phyloP scores from a whole-genome alignment of 2,888 invertebrate species.

The Ochropacha duplaris region DNA sequence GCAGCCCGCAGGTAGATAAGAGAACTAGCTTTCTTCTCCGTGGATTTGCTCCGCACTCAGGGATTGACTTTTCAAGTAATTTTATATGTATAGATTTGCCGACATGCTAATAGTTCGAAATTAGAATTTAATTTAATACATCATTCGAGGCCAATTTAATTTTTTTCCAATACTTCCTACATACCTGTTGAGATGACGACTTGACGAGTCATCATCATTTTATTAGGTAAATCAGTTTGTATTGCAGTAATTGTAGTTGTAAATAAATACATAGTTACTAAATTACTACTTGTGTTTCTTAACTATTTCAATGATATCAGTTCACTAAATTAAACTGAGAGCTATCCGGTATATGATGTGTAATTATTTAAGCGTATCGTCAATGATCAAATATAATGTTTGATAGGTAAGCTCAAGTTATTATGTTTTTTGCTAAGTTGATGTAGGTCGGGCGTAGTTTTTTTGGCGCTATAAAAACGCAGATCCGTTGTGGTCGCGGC shows the following conservation, averaged over 20 bases:
- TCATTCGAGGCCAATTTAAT: neutral
- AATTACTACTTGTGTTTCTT: too few species aligned
- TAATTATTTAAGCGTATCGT: conserved; percentile 12
- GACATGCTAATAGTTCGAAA: neutral
- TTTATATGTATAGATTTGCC: neutral
- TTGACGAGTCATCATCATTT: neutral
- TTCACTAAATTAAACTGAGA: neutral
- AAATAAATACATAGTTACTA: too few species aligned
- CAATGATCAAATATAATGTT: conserved; percentile 36
- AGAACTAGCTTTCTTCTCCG: too few species aligned
- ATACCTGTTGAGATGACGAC: neutral
- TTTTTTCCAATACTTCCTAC: neutral
- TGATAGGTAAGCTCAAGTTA: conserved; percentile 27
- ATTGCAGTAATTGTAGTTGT: too few species aligned
- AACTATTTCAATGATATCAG: neutral
- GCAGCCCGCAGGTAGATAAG: conserved; percentile 13
- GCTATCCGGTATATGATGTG: neutral
- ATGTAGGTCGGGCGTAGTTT: conserved; percentile 71
- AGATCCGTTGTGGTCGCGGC: conserved; percentile 48
- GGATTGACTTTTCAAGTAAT: too few species aligned
- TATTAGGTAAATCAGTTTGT: too few species aligned
- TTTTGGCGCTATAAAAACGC: conserved; percentile 61
- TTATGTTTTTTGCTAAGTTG: conserved; percentile 60
- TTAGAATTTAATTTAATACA: neutral
- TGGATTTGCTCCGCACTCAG: too few species aligned